Conservation (phyloP, 2,113 vertebrate genomes). For the Sisor rabdophorus region DNA sequence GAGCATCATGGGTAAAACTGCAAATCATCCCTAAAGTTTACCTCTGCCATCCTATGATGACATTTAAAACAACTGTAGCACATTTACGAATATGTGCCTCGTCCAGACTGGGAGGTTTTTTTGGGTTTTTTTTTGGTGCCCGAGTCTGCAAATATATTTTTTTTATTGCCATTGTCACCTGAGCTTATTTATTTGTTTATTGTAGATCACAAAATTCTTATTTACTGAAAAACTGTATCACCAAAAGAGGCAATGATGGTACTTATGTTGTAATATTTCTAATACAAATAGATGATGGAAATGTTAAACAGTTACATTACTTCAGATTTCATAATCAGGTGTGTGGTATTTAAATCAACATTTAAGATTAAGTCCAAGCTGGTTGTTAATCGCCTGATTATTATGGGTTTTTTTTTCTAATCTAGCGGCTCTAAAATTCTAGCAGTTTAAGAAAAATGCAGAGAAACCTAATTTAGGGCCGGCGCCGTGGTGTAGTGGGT, state of each 20-base stretch:
- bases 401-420: not conserved
- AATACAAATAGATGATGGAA: not conserved
- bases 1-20: too few relatives aligned
- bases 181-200: not conserved
- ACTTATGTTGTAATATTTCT: not conserved
- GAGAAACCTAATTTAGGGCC: too few relatives aligned
- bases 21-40: too few relatives aligned
- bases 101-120: too few relatives aligned
- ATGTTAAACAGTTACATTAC: not conserved
- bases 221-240: not conserved
- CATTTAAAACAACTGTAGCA: too few relatives aligned
- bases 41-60: too few relatives aligned
- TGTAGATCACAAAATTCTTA: too few relatives aligned
- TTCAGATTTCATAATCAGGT: not conserved
- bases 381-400: not conserved
- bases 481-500: too few relatives aligned
- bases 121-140: too few relatives aligned
- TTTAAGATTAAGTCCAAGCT: not conserved
- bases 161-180: not conserved
- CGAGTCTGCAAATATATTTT: not conserved
- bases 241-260: not conserved
- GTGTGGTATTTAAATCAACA: not conserved
- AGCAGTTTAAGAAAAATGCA: too few relatives aligned
- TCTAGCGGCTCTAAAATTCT: not conserved
- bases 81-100: too few relatives aligned